These are phyloP conservation scores for Polietes domitor DNA, from an alignment of 2,888 invertebrate species.

Conservation along the genomic window DNA sequence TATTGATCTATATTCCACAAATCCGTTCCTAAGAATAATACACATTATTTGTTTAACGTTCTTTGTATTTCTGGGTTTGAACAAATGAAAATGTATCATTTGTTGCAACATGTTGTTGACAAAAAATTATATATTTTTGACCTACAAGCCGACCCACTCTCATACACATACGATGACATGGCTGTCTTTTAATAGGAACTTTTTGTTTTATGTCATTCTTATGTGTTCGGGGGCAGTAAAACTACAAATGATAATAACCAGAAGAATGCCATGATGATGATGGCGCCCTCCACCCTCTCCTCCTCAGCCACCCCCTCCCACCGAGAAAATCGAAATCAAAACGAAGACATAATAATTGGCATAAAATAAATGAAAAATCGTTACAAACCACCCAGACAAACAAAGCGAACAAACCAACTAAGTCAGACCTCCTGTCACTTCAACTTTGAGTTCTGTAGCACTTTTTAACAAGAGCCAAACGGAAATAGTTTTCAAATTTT, in stretches of 20 bases:
- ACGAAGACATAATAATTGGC: neutral
- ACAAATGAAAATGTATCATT: too few relatives aligned
- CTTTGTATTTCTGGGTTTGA: too few relatives aligned
- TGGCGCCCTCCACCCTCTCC: neutral
- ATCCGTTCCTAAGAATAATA: too few relatives aligned
- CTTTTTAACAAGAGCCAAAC: neutral
- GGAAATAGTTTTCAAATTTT: neutral
- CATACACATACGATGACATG: neutral
- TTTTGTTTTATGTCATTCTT: conserved; percentile 38
- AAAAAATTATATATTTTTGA: too few relatives aligned
- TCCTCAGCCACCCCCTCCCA: too few relatives aligned
- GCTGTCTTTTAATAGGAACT: conserved; percentile 20
- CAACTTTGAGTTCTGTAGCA: neutral
- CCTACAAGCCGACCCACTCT: too few relatives aligned
- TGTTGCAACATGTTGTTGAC: too few relatives aligned
- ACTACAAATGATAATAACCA: neutral
- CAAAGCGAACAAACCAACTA: neutral
- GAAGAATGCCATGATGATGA: neutral
- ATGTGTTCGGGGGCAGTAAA: neutral
- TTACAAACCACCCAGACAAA: neutral
- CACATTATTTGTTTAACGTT: too few relatives aligned
- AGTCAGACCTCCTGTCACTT: too few relatives aligned
- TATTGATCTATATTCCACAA: too few relatives aligned
- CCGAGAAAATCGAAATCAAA: neutral
- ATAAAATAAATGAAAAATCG: neutral